Evolutionary conservation across 2,888 invertebrate species (phyloP).

Genomic region (Ypsolopha sequella): DNA sequence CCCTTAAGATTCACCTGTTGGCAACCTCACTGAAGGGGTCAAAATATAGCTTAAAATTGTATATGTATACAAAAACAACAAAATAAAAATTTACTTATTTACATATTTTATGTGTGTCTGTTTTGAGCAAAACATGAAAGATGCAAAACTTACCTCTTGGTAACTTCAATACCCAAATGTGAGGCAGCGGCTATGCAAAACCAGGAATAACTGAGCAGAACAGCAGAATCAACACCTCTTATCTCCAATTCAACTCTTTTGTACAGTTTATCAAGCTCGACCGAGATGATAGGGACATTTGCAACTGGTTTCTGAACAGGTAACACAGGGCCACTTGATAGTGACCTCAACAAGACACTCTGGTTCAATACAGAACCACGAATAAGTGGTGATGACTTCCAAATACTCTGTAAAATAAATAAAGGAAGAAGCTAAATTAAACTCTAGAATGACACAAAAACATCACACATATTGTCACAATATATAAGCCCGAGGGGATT

Average conservation of each 20-base stretch:
- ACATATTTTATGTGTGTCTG: too few species aligned
- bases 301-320: slow-evolving; percentile 9
- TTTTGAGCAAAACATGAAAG: not conserved
- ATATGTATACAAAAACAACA: too few species aligned
- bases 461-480: too few species aligned
- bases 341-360: slow-evolving; percentile 20
- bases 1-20: too few species aligned
- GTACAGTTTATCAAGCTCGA: slow-evolving; percentile 81
- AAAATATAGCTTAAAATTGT: too few species aligned
- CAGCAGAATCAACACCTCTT: slow-evolving; percentile 88
- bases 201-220: slow-evolving; percentile 88
- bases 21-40: too few species aligned
- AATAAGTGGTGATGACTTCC: slow-evolving; percentile 18
- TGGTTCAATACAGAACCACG: slow-evolving; percentile 1
- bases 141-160: slow-evolving; percentile 71
- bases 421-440: too few species aligned
- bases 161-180: slow-evolving; percentile 83
- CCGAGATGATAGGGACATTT: slow-evolving; percentile 19
- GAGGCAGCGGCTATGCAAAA: slow-evolving; percentile 86
- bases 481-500: too few species aligned
- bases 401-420: slow-evolving; percentile 31
- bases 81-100: not conserved
- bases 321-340: slow-evolving; percentile 24
- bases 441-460: too few species aligned
- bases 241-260: slow-evolving; percentile 88